Evolutionary conservation across 1,140 invertebrate species (phyloP).

Genomic region (Drepana arcuata): DNA sequence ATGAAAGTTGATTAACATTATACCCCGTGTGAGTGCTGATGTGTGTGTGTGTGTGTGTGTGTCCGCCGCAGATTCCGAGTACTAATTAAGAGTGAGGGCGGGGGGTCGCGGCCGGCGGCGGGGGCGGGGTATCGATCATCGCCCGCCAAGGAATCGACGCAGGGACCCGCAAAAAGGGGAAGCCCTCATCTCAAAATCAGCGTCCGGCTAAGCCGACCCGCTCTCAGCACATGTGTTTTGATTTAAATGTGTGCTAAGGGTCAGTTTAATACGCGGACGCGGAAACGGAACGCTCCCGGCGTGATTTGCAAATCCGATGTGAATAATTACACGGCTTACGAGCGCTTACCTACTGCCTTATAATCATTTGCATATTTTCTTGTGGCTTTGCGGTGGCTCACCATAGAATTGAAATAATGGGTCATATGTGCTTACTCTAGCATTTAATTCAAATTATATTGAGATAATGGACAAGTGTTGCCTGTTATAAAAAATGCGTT

Average conservation of each 20-base stretch:
- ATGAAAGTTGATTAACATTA: constrained; percentile 72
- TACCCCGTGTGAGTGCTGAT: constrained; percentile 23
- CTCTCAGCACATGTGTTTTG: constrained; percentile 69
- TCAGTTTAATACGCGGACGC: constrained; percentile 56
- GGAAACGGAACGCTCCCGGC: constrained; percentile 59
- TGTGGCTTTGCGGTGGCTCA: constrained; percentile 38
- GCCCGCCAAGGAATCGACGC: constrained; percentile 65
- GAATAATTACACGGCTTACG: constrained; percentile 70
- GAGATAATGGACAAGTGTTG: neutral
- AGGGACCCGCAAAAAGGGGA: constrained; percentile 67
- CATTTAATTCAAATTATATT: neutral
- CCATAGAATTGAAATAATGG: constrained; percentile 6
- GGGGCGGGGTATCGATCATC: constrained; percentile 65
- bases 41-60: constrained; percentile 55
- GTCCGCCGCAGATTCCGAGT: constrained; percentile 71
- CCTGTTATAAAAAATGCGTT: constrained; percentile 5
- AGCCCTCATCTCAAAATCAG: constrained; percentile 66
- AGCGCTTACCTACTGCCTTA: constrained; percentile 69
- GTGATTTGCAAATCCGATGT: constrained; percentile 66
- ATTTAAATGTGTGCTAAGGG: constrained; percentile 64
- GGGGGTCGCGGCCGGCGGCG: constrained; percentile 51
- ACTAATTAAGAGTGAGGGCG: constrained; percentile 70
- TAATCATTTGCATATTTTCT: constrained; percentile 68
- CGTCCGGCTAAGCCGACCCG: constrained; percentile 53
- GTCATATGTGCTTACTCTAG: neutral